Percentiles rank a stretch among this genome's conserved stretches.
Conservation (phyloP, 2,888 invertebrate genomes). For the Apodemia hepburni region DNA sequence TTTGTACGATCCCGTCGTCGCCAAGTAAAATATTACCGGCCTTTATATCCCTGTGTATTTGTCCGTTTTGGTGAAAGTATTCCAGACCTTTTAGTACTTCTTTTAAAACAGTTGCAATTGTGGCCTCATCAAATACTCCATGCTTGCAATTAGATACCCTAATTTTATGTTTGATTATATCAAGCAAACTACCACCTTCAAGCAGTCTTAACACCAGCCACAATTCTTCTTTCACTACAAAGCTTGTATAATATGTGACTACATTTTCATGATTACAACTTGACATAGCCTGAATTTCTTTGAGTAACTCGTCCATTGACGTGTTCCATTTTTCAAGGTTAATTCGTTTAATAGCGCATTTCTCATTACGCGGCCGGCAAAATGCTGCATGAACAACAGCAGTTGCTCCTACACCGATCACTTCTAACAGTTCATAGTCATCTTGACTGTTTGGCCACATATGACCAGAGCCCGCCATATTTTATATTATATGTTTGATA, state of each 20-base stretch:
- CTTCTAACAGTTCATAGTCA: slow-evolving; percentile 96
- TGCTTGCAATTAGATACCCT: slow-evolving; percentile 94
- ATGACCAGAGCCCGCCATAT: slow-evolving; percentile 61
- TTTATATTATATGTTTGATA: slow-evolving; percentile 6
- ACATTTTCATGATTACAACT: slow-evolving; percentile 99
- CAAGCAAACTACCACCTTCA: slow-evolving; percentile 94
- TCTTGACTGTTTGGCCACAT: slow-evolving; percentile 96
- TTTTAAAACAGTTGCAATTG: slow-evolving; percentile 98
- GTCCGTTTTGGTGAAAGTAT: slow-evolving; percentile 98
- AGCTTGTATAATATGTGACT: slow-evolving; percentile 99
- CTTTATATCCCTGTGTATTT: slow-evolving; percentile 91
- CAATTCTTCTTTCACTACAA: slow-evolving; percentile 97
- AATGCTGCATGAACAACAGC: slow-evolving; percentile 98
- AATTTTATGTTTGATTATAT: slow-evolving; percentile 98
- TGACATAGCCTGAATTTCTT: slow-evolving; percentile 98
- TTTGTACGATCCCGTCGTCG: slow-evolving; percentile 98
- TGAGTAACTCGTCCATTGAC: slow-evolving; percentile 98
- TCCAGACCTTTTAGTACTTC: slow-evolving; percentile 98
- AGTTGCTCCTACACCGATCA: slow-evolving; percentile 98
- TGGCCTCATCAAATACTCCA: slow-evolving; percentile 98
- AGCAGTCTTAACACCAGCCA: slow-evolving; percentile 98
- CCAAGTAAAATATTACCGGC: slow-evolving; percentile 97
- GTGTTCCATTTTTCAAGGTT: slow-evolving; percentile 99
- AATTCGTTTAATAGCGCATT: slow-evolving; percentile 99
- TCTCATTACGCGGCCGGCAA: slow-evolving; percentile 96